Evolutionary conservation across 2,888 invertebrate genomes (phyloP).

Genomic region (Drosophila multiciliata): DNA sequence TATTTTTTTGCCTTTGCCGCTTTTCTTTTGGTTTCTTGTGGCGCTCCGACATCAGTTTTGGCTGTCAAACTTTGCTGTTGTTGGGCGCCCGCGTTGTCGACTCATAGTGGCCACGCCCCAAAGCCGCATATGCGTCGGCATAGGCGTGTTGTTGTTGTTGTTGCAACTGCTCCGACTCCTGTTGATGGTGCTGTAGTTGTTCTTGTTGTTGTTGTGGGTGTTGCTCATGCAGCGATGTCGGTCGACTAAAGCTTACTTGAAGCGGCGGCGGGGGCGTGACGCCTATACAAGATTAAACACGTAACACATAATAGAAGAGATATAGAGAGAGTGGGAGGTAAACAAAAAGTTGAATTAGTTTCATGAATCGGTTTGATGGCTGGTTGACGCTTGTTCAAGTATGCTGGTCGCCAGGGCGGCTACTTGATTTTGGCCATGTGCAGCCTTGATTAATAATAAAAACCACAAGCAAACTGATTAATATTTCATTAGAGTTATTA

Average conservation of each 20-base stretch:
- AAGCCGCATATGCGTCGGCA: constrained; percentile 84
- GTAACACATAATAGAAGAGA: not conserved
- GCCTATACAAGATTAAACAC: constrained; percentile 70
- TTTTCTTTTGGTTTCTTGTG: constrained; percentile 76
- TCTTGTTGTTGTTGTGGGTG: constrained; percentile 50
- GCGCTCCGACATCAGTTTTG: constrained; percentile 64
- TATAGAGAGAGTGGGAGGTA: constrained; percentile 7
- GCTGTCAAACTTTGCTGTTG: constrained; percentile 77
- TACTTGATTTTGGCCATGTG: constrained; percentile 24
- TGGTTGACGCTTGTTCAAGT: constrained; percentile 32
- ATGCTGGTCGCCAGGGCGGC: constrained; percentile 1
- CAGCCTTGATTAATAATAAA: constrained; percentile 25
- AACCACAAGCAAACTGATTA: not conserved
- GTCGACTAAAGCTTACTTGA: constrained; percentile 85
- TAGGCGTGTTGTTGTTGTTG: constrained; percentile 66
- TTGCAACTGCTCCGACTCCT: constrained; percentile 62
- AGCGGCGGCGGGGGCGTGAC: constrained; percentile 85
- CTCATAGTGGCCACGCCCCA: constrained; percentile 84
- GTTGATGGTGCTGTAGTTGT: constrained; percentile 33
- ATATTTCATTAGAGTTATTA: constrained; percentile 31
- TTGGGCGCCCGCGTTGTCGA: constrained; percentile 80
- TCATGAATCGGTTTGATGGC: constrained; percentile 20
- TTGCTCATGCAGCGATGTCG: constrained; percentile 83
- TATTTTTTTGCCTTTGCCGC: constrained; percentile 64
- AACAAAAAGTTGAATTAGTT: constrained; percentile 40